Evolutionary conservation across 2,113 vertebrate genomes (phyloP), one percentile per base, ranked within the genome.

Genomic region (Dicentrarchus labrax): DNA sequence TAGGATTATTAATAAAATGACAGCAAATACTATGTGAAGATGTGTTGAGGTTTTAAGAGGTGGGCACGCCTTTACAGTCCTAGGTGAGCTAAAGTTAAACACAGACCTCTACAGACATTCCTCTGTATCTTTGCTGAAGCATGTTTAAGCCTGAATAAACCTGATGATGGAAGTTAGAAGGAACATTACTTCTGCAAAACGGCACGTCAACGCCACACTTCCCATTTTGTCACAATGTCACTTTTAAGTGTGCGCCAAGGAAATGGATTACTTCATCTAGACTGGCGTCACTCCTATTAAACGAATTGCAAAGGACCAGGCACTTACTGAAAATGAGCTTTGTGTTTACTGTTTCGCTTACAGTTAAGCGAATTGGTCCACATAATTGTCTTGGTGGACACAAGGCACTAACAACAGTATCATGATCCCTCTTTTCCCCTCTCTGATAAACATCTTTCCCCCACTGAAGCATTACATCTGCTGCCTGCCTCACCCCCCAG

Each of bases 131-230:
- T 56, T 53, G 57, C 71, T 54, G 69, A 36, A 54, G 83, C 88
- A 80, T 84, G 87, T 89, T 88, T 57, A 57, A 84, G 50, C 82
- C 43, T 87, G 76, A 81, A 64, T 67, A 17, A 38, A 50, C 17
- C 62, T 74, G 70, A 77, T 62, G 67, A 59, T 0, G 48, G 8
- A 48, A 60, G 64, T 76, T 6, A 38, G 43, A 66, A 36, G 24
- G 38, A 68, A 53, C 16, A 38, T 17, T n/a, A 53, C 59, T 50
- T 60, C 61, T 50, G 48, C 56, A 62, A 45, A 77, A 50, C 8
- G 8, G 43, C 41, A 19, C n/a, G 2, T 47, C 12, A 36, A 16
- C n/a, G 2, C 41, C 12, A 36, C 45, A 39, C 17, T 75, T 72
- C 30, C 54, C 2, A 5, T 56, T 66, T 15, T 53, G 43, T 48